Evolutionary conservation across 2,797 vertebrate species (phyloP), one percentile per base, ranked within the genome.

Genomic region (Pseudochirops cupreus): DNA sequence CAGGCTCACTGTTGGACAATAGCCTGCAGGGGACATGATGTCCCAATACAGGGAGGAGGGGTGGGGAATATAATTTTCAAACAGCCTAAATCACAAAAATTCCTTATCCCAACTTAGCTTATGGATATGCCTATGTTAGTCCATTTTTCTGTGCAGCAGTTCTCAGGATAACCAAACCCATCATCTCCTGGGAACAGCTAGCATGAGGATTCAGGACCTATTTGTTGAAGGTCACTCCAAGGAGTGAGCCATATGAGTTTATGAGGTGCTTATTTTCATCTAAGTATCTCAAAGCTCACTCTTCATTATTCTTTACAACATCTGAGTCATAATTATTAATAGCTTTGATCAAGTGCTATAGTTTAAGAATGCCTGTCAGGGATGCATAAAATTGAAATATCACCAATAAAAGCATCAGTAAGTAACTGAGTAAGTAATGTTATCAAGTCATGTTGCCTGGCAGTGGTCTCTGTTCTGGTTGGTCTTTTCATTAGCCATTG

Each of bases 271-370:
- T 87, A 97, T 94, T 96, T 96, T 96, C 96, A 97, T 96, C 95
- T 96, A 97, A 96, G 91, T 58, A 92, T 54, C 58, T 96, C 93
- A 93, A 97, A 98, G 95, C 94, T 31, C 62, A 62, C 90, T 93
- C 93, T 92, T 95, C 91, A 90, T 91, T 93, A 95, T 95, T 96
- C 95, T 96, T 91, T 56, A 91, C 55, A 95, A 90, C 92, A 95
- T 96, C 93, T 94, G 90, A 50, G 74, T 96, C 94, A 91, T 95
- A 96, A 97, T 97, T 96, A 94, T 59, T 39, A 93, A 95, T 31
- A 93, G 56, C 62, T 92, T 92, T 91, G 94, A 96, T 94, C 56
- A n/a, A 91, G 56, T 90, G 89, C 56, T 94, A 16, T 31, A 50
- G 92, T 95, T 46, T 59, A 93, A 95, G 95, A 97, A 96, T 92